Evolutionary conservation across 2,113 vertebrate species (phyloP).

Genomic region (Garra rufa): DNA sequence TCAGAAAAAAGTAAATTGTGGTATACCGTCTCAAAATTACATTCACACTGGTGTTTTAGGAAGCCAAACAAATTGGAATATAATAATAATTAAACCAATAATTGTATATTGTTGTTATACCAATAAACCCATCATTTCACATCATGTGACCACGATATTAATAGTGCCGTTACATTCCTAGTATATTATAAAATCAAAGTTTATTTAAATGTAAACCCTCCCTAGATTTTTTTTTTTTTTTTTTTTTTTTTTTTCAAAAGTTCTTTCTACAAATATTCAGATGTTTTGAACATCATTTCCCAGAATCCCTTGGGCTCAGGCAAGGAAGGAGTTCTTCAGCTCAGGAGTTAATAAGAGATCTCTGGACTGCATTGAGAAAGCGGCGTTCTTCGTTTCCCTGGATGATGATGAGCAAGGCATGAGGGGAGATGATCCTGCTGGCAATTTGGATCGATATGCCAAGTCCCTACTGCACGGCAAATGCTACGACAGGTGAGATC

Average conservation of each 20-base stretch:
- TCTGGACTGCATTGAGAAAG: conserved; percentile 84
- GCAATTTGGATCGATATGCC: conserved; percentile 81
- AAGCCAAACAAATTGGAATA: too few species aligned
- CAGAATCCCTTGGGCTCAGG: conserved; percentile 86
- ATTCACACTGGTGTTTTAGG: too few species aligned
- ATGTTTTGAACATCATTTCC: conserved; percentile 24
- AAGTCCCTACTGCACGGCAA: conserved; percentile 85
- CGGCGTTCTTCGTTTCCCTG: conserved; percentile 86
- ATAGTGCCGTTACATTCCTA: too few species aligned
- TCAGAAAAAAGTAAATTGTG: too few species aligned
- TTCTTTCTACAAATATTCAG: background rate
- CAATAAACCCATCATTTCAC: too few species aligned
- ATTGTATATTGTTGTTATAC: too few species aligned
- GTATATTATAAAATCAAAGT: background rate
- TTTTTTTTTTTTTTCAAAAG: too few species aligned
- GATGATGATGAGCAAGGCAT: conserved; percentile 83
- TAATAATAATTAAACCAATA: too few species aligned
- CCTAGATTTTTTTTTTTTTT: too few species aligned
- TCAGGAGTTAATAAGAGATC: conserved; percentile 76
- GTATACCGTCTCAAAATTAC: too few species aligned
- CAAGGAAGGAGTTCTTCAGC: conserved; percentile 78
- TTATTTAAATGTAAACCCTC: background rate
- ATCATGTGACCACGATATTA: too few species aligned
- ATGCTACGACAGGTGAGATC: conserved; percentile 84
- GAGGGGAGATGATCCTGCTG: conserved; percentile 75